Percentiles rank a stretch among this genome's conserved stretches.
Evolutionary conservation across 2,113 vertebrate genomes (phyloP).

Genomic region (Rhegmatorhina hoffmannsi): DNA sequence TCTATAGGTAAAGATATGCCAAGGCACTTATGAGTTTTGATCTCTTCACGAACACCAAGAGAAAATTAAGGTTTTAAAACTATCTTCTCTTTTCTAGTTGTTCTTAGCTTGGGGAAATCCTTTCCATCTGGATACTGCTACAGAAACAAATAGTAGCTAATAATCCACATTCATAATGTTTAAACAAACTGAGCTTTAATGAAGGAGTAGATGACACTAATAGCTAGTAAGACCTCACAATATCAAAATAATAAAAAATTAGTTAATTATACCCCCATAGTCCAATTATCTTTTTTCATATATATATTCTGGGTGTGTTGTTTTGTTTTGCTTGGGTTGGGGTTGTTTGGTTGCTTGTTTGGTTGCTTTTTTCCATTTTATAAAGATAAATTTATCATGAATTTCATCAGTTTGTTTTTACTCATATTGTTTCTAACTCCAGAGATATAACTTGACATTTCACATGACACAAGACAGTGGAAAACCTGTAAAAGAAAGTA

Average conservation of each 20-base stretch:
- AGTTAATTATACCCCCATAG: neutral
- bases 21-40: constrained; percentile 21
- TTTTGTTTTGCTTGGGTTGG: neutral
- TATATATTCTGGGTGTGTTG: neutral
- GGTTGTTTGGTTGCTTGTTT: too few species aligned
- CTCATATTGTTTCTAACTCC: neutral
- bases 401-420: neutral
- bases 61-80: constrained; percentile 6
- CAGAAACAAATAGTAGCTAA: constrained; percentile 4
- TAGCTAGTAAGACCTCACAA: neutral
- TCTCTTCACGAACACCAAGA: neutral
- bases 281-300: neutral
- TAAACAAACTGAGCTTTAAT: constrained; percentile 3
- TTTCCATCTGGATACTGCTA: constrained; percentile 7
- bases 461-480: neutral
- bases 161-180: neutral
- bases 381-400: neutral
- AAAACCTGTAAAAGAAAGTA: neutral
- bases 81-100: neutral
- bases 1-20: neutral
- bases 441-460: neutral
- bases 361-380: neutral
- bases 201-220: neutral
- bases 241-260: neutral
- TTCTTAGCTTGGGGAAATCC: neutral